phyloP scores from a whole-genome alignment of 2,888 invertebrate genomes.

The Acanthosepion lycidas region DNA sequence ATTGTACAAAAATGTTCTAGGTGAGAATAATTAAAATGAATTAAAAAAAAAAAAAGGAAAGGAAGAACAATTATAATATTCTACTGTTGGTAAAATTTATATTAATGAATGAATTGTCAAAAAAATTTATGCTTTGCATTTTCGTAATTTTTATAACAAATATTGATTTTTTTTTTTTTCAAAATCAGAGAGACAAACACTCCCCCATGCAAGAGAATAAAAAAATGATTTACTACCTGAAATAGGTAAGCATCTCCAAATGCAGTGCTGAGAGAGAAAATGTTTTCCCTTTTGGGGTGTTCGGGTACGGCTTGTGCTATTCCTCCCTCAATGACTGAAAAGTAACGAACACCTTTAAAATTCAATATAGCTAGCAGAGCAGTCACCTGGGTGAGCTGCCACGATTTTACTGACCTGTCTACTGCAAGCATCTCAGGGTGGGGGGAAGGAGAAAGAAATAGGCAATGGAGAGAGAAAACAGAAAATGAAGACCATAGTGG shows the following conservation, averaged over 20 bases:
- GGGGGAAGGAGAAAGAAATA: background rate
- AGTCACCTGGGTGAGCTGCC: slow-evolving; percentile 41
- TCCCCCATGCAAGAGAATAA: slow-evolving; percentile 36
- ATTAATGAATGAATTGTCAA: background rate
- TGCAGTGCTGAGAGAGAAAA: slow-evolving; percentile 97
- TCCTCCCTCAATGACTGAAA: slow-evolving; percentile 74
- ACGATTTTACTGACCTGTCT: background rate
- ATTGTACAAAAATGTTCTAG: background rate
- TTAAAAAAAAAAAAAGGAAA: background rate
- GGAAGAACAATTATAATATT: background rate
- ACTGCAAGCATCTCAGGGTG: background rate
- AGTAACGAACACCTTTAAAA: slow-evolving; percentile 47
- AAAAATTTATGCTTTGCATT: background rate
- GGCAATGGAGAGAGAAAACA: background rate
- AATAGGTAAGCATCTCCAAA: slow-evolving; percentile 98
- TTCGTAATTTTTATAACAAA: background rate
- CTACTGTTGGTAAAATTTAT: background rate
- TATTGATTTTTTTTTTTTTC: background rate
- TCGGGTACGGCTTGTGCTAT: slow-evolving; percentile 99
- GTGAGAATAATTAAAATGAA: background rate
- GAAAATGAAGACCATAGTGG: background rate
- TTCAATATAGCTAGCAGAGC: slow-evolving; percentile 43
- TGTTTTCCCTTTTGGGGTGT: slow-evolving; percentile 96
- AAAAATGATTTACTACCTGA: slow-evolving; percentile 80
- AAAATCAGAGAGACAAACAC: background rate